Percentiles rank a stretch among this genome's conserved stretches.
Conservation (phyloP, 2,113 vertebrate species). For the Myotis lucifugus region DNA sequence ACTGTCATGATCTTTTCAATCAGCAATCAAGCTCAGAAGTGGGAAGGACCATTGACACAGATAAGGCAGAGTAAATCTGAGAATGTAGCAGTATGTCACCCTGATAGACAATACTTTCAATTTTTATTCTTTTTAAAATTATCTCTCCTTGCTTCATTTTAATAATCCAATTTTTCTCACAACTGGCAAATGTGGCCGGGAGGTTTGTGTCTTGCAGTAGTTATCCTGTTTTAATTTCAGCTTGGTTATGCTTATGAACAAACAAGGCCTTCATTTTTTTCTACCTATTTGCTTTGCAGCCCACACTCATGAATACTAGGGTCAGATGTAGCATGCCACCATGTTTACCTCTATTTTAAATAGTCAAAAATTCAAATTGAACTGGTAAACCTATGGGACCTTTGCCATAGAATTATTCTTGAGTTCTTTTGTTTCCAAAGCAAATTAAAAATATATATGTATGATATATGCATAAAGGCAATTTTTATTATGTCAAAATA, state of each 20-base stretch:
- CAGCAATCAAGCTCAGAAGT: neutral
- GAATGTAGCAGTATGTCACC: neutral
- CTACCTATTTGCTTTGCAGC: neutral
- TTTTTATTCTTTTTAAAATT: neutral
- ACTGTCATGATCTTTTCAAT: neutral
- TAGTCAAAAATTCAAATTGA: neutral
- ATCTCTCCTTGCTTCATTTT: neutral
- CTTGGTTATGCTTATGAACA: neutral
- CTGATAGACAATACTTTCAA: neutral
- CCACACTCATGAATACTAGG: neutral
- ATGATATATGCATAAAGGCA: neutral
- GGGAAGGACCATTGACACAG: neutral
- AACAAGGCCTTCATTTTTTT: neutral
- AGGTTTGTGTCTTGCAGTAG: neutral
- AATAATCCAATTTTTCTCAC: neutral
- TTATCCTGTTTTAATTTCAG: constrained; percentile 23
- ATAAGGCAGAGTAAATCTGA: neutral
- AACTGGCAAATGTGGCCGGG: neutral
- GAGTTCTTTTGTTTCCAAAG: constrained; percentile 44
- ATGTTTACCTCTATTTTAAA: neutral
- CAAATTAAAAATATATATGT: neutral
- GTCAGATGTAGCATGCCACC: neutral
- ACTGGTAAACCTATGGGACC: neutral
- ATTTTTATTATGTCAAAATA: constrained; percentile 38
- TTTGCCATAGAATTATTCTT: constrained; percentile 8